These are phyloP conservation scores for Microchirus variegatus DNA, from an alignment of 2,797 vertebrate genomes.

Conservation along the genomic window DNA sequence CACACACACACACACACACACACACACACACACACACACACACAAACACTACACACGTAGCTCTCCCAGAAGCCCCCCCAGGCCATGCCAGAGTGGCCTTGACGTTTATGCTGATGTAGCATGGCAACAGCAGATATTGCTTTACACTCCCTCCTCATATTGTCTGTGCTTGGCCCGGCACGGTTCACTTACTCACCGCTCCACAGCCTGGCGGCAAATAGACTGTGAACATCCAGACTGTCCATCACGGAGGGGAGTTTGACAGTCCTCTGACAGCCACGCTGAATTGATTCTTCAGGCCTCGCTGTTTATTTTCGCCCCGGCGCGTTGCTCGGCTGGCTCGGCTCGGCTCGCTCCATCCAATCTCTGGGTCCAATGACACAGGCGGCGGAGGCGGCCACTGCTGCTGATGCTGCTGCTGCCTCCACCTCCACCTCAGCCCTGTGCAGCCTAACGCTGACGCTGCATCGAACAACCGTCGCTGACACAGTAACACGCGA, in stretches of 20 bases:
- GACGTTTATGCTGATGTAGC: conserved; percentile 79
- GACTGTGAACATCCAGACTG: conserved; percentile 75
- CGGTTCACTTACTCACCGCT: conserved; percentile 73
- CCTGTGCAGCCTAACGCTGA: conserved; percentile 40
- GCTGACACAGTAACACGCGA: conserved; percentile 56
- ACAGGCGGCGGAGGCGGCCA: too few species aligned
- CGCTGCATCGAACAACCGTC: conserved; percentile 41
- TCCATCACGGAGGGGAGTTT: conserved; percentile 73
- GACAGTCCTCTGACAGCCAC: conserved; percentile 75
- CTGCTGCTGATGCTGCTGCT: too few species aligned
- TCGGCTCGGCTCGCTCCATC: conserved; percentile 39
- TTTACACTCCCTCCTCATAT: conserved; percentile 74
- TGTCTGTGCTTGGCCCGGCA: conserved; percentile 66
- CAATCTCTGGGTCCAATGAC: conserved; percentile 51
- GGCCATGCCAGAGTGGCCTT: conserved; percentile 60
- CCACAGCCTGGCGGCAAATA: conserved; percentile 72
- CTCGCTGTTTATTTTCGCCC: conserved; percentile 76
- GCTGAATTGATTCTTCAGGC: conserved; percentile 77
- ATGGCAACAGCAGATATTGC: conserved; percentile 73
- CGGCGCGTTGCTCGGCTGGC: conserved; percentile 35
- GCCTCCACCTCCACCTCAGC: conserved; percentile 11
- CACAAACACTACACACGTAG: conserved; percentile 9
- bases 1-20: conserved; percentile 16
- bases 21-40: background rate
- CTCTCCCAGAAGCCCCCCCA: conserved; percentile 43